Conservation (phyloP, 2,797 vertebrate species). For the Sebastes minor region DNA sequence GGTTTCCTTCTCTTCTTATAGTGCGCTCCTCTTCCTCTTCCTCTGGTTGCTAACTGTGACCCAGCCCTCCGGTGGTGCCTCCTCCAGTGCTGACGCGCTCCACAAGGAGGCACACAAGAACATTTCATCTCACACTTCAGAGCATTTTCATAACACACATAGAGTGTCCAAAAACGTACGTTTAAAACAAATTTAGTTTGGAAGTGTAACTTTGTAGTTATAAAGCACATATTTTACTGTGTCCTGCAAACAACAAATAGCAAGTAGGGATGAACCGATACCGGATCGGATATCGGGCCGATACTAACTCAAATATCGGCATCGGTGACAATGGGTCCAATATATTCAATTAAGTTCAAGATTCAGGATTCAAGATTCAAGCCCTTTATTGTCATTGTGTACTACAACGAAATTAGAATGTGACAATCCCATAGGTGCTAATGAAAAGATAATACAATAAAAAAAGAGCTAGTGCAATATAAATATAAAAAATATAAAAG, state of each 20-base stretch:
- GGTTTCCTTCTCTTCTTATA: conserved; percentile 69
- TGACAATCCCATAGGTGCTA: too few species aligned
- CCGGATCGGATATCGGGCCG: not conserved
- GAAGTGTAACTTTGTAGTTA: not conserved
- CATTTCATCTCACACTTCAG: conserved; percentile 13
- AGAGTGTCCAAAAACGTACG: not conserved
- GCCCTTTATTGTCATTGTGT: too few species aligned
- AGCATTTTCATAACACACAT: not conserved
- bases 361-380: too few species aligned
- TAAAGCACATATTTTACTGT: not conserved
- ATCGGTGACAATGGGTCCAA: too few species aligned
- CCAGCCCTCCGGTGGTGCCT: conserved; percentile 71
- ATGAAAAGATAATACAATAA: too few species aligned
- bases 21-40: conserved; percentile 57
- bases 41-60: conserved; percentile 38
- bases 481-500: too few species aligned
- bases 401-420: too few species aligned
- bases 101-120: conserved; percentile 56
- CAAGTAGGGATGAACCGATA: not conserved
- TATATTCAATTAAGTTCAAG: too few species aligned
- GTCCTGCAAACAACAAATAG: not conserved
- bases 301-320: too few species aligned
- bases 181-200: not conserved
- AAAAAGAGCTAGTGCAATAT: too few species aligned
- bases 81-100: conserved; percentile 74